Conservation (phyloP, 1,140 invertebrate genomes). For the Aphidius gifuensis region DNA sequence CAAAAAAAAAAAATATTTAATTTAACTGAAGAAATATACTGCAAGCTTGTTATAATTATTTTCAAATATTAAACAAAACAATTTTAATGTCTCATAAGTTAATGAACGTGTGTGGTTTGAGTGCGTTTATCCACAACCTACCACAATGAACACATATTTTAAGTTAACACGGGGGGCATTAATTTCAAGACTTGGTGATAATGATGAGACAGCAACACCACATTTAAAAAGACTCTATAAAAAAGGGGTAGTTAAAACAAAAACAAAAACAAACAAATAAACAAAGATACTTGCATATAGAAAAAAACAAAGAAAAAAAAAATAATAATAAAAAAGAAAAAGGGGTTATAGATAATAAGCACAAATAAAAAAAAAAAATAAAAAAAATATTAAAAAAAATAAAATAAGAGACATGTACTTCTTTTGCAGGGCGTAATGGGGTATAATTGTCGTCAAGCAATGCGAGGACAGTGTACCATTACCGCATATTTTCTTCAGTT, state of each 20-base stretch:
- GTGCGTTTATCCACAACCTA: conserved; percentile 42
- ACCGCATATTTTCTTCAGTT: conserved; percentile 52
- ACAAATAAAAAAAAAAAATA: not conserved
- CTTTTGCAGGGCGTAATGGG: conserved; percentile 47
- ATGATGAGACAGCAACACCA: too few relatives aligned
- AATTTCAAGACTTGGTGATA: too few relatives aligned
- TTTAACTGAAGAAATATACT: too few relatives aligned
- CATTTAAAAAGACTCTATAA: too few relatives aligned
- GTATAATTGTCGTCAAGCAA: conserved; percentile 55
- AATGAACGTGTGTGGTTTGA: not conserved
- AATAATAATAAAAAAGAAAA: conserved; percentile 14
- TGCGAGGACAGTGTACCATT: conserved; percentile 56
- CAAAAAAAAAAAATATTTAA: too few relatives aligned
- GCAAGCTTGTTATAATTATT: too few relatives aligned
- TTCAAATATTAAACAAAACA: too few relatives aligned
- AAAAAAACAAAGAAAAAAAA: not conserved
- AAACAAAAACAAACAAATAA: conserved; percentile 2
- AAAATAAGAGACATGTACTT: conserved; percentile 22
- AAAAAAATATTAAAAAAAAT: too few relatives aligned
- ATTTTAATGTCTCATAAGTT: too few relatives aligned
- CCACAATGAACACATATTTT: conserved; percentile 38
- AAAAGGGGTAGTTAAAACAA: too few relatives aligned
- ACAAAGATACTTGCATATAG: not conserved
- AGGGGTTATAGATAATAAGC: conserved; percentile 29
- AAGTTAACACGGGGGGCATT: too few relatives aligned